Base-by-base conservation (phyloP, 1,140 invertebrate genomes). In the Delia radicum region DNA sequence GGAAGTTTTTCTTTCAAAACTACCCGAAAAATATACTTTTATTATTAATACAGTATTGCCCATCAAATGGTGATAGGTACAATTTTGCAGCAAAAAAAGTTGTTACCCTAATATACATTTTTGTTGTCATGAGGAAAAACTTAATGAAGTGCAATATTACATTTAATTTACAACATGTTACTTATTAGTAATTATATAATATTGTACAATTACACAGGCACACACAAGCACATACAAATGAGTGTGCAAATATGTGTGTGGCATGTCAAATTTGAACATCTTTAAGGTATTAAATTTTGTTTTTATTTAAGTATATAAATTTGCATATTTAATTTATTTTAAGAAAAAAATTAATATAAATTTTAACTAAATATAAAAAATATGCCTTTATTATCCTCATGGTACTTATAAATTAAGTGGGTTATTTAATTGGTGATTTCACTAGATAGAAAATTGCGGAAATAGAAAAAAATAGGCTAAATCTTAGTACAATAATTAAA, bases 111-210 rank as follows among this genome's bases (percentile, higher is more conserved):
- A n/a, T n/a, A n/a, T n/a, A n/a, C n/a, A n/a, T n/a, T n/a, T 3
- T 55, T 55, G 48, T 8, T 55, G 21, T 55, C 48, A 55, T 55
- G 48, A 55, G 48, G 5, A 55, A n/a, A n/a, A 21, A 21, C 24
- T 55, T 55, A 55, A 55, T 55, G 48, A 55, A 55, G 48, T 55
- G 48, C 24, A 55, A 55, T 18, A 55, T 55, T 24, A 55, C 48
- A 55, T 55, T 55, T 55, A 55, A 55, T 55, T 55, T 55, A 55
- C 48, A 55, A 55, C 48, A 55, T 55, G 48, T 55, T 24, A 55
- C 48, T 24, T 55, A 21, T 55, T 21, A 55, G 21, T 55, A 55
- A 55, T 55, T 55, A 55, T 55, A 21, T 21, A 55, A 55, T 0
- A 55, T 7, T 21, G 18, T 21, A 55, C 13, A 55, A n/a, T n/a